phyloP scores from a whole-genome alignment of 2,113 vertebrate species.

The Rissa tridactyla region DNA sequence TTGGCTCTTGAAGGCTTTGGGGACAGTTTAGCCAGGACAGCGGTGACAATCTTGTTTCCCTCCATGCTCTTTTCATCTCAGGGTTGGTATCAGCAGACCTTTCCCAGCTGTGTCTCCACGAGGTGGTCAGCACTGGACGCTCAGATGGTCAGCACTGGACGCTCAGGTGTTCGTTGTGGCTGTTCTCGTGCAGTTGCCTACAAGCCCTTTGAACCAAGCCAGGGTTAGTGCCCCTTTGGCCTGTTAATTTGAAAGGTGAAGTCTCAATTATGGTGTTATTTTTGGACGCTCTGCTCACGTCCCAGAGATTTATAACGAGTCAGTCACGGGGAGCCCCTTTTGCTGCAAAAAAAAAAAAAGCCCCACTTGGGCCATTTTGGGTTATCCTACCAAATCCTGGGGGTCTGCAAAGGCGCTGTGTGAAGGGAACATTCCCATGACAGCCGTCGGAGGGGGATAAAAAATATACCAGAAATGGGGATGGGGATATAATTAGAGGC shows the following conservation, averaged over 20 bases:
- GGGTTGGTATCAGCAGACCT: background rate
- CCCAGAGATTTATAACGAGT: background rate
- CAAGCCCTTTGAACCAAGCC: background rate
- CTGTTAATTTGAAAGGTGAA: background rate
- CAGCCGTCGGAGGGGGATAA: accelerated
- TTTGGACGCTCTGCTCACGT: background rate
- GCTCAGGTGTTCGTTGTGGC: accelerated
- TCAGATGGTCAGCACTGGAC: background rate
- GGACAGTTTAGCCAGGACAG: background rate
- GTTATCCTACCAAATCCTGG: background rate
- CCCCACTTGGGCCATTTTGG: background rate
- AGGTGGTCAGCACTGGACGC: background rate
- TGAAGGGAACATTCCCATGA: background rate
- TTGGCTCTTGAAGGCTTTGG: background rate
- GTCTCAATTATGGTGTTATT: background rate
- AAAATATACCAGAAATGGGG: background rate
- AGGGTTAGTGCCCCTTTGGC: background rate
- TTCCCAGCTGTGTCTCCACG: background rate
- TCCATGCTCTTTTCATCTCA: background rate
- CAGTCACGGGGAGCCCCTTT: background rate
- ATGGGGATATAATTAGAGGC: background rate
- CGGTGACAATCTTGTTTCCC: background rate
- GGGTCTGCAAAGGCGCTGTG: accelerated
- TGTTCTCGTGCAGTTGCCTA: accelerated
- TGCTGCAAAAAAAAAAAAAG: background rate